Base-by-base conservation (phyloP, 2,113 vertebrate species). In the Sakesphorus luctuosus region DNA sequence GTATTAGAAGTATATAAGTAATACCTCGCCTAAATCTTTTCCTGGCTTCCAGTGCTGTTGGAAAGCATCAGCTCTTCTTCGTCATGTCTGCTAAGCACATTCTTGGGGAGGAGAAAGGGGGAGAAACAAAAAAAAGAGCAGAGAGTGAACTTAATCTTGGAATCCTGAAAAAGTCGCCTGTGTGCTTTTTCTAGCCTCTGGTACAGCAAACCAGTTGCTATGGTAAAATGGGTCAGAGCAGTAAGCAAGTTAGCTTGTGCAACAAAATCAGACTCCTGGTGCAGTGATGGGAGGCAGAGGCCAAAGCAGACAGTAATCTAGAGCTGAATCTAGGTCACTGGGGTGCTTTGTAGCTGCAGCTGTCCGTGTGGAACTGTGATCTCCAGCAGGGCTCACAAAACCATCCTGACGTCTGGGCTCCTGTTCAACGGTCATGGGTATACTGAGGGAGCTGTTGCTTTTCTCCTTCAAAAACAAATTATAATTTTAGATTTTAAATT, bases 281-380 rank as follows among this genome's bases (percentile, higher is more conserved):
- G 63, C 91, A 74, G 94, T 4, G 63, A 93, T 73, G 90, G 97
- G 97, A 97, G 74, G 96, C 78, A 67, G 77, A 73, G 97, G 93
- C 97, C 96, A 86, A 89, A 98, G 97, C 96, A 95, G 94, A 97
- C 98, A 97, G 96, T 96, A 97, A 98, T 98, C 98, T 98, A 96
- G 97, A 92, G 97, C 98, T 97, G 98, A 98, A 99, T 99, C 97
- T 99, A 98, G 99, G 99, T 99, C 99, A 99, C 97, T 97, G 82
- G 98, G 98, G 98, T 98, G 97, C 98, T 98, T 97, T 97, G 91
- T 95, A 97, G 97, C 97, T 96, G 97, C 97, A 98, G 98, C 97
- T 98, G 98, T 90, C 96, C 94, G 26, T 77, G 97, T 90, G 88
- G 96, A 96, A 96, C 97, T 93, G 72, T 89, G 87, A 87, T 95